Base-by-base conservation (phyloP, 2,888 invertebrate genomes). In the Xestia ashworthii region DNA sequence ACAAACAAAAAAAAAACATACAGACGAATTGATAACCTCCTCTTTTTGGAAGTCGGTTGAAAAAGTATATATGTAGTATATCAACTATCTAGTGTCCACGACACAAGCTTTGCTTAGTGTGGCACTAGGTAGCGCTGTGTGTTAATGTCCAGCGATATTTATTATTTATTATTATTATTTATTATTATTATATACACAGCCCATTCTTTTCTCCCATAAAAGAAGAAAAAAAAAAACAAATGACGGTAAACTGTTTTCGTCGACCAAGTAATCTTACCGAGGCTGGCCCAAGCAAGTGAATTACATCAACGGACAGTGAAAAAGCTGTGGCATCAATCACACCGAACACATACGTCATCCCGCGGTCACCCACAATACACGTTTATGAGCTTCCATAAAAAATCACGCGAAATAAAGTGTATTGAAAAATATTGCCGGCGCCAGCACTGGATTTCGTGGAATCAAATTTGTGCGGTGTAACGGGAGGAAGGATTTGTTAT, bases 361-460 rank as follows among this genome's bases (percentile, higher is more conserved):
- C 9, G 75, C 64, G 84, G 81, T 78, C 86, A 80, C 58, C 71
- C 83, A 82, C 79, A 87, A 72, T 74, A 79, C 69, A 60, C 65
- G 70, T 79, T 87, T 85, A 87, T 86, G 82, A 82, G 82, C 64
- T 75, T 12, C 71, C 82, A 80, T 86, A 85, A 85, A 85, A 87
- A 85, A 85, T 84, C 72, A 66, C 65, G 65, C 65, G 65, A 66
- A 81, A 83, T 85, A 87, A 87, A 81, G 78, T 78, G 71, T 81
- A 87, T 84, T 85, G 85, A 85, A 85, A 85, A 85, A 78, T 87
- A 85, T 77, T 78, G 76, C 53, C 41, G 67, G 71, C 73, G 66
- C 55, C 69, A 32, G 32, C 32, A 67, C 22, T 32, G 53, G 65
- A 58, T 68, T 64, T 53, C 32, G 69, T 67, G 48, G 48, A 83